phyloP scores from a whole-genome alignment of 1,140 invertebrate species.

The Trachymyrmex septentrionalis region DNA sequence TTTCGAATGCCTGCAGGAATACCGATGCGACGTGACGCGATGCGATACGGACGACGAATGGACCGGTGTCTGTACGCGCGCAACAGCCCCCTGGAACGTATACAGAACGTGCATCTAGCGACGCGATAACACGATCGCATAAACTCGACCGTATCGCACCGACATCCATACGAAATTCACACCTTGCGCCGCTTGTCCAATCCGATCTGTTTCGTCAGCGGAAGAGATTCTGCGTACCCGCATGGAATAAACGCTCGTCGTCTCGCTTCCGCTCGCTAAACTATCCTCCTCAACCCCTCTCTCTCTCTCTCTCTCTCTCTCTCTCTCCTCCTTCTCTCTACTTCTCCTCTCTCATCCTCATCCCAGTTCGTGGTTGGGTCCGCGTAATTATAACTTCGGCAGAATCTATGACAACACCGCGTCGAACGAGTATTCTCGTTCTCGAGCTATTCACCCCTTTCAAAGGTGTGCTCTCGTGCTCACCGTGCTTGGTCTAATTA shows the following conservation, averaged over 20 bases:
- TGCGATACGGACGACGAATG: not conserved
- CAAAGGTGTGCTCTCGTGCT: conserved; percentile 26
- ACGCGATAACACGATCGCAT: conserved; percentile 76
- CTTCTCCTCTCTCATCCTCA: not conserved
- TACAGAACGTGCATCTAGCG: conserved; percentile 72
- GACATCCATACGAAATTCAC: conserved; percentile 77
- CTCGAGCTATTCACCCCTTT: conserved; percentile 54
- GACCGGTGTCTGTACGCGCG: conserved; percentile 39
- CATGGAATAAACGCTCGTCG: conserved; percentile 70
- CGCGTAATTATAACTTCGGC: conserved; percentile 58
- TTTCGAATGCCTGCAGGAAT: conserved; percentile 51
- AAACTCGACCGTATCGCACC: conserved; percentile 74
- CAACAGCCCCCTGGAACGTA: conserved; percentile 36
- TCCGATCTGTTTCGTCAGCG: conserved; percentile 77
- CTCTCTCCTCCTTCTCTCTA: not conserved
- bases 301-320: not conserved
- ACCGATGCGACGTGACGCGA: conserved; percentile 60
- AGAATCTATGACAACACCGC: conserved; percentile 44
- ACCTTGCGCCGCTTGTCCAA: conserved; percentile 74
- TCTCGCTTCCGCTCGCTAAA: conserved; percentile 36
- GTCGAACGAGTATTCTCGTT: conserved; percentile 56
- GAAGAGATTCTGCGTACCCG: conserved; percentile 73
- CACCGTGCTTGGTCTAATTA: conserved; percentile 49
- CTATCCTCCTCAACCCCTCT: not conserved
- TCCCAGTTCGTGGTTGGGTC: conserved; percentile 6